Evolutionary conservation across 92 coral and sea anemone species (phyloP), one percentile per base, ranked within the genome.

Genomic region (Phymanthus crucifer): DNA sequence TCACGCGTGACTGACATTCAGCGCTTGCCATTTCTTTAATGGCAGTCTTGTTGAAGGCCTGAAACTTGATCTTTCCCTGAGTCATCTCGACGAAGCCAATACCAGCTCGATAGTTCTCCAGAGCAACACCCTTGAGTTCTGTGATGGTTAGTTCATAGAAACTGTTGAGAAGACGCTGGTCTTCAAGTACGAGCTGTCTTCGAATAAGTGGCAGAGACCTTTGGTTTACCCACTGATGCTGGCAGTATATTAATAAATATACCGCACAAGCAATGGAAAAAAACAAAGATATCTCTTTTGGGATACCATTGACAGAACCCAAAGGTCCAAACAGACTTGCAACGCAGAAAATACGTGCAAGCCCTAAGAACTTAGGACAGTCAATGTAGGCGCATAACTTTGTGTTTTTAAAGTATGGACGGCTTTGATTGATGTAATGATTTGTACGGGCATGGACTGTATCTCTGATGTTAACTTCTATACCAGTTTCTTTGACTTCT

Each of bases 341-440:
- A 68, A 83, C 0, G 40, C 82, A 91, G 48, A 84, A 12, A 33
- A 76, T 18, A 27, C 72, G 26, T 1, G 91, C 67, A 3, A 85
- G 1, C 26, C 14, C 1, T 31, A 66, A 32, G 43, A 91, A 75
- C 13, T 19, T 9, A 12, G 65, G 73, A 67, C 83, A 91, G 75
- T 83, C 80, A 61, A 85, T 46, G 81, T 91, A 91, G 29, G 79
- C 73, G 40, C 34, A 54, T 26, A 91, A 70, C 35, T 80, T 80
- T 33, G 19, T 52, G 37, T 83, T 47, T 18, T 86, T 86, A 73
- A 89, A 89, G 75, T 86, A 91, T 6, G 76, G 85, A 56, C 91
- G 85, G 34, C 90, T 88, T 50, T 89, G 86, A 27, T 81, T 91
- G 72, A 91, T 89, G 84, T 78, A 89, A 73, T 89, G 90, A 72